These are phyloP conservation scores for Nesidiocoris tenuis DNA, from an alignment of 2,888 invertebrate species.

Conservation along the genomic window DNA sequence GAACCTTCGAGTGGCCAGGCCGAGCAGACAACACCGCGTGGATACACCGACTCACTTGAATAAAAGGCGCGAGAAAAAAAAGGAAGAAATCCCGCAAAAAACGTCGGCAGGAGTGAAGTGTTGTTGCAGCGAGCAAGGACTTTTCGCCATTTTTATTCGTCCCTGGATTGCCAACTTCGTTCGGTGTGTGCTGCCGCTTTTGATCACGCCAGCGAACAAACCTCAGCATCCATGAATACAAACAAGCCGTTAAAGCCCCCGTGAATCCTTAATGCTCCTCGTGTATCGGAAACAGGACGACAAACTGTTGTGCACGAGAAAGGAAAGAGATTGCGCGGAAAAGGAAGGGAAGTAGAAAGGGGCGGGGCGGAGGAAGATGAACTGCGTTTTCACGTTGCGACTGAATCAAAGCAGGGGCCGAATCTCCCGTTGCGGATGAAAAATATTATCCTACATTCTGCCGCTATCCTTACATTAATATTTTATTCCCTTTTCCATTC, in stretches of 20 bases:
- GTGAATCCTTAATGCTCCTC: not conserved
- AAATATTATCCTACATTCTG: too few relatives aligned
- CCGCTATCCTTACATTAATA: too few relatives aligned
- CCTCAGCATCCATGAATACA: conserved; percentile 21
- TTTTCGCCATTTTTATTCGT: conserved; percentile 28
- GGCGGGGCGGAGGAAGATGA: not conserved
- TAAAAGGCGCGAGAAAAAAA: not conserved
- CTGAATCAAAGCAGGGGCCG: not conserved
- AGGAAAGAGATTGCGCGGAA: not conserved
- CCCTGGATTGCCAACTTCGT: not conserved
- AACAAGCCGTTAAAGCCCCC: conserved; percentile 14
- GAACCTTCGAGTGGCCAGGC: not conserved
- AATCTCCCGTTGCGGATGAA: not conserved
- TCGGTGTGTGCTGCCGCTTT: not conserved
- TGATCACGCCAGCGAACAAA: conserved; percentile 17
- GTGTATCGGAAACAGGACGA: not conserved
- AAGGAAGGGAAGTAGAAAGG: too few relatives aligned
- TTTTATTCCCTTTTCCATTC: too few relatives aligned
- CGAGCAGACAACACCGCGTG: not conserved
- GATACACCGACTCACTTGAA: not conserved
- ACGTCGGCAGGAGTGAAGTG: not conserved
- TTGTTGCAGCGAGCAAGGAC: conserved; percentile 4
- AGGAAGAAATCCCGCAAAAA: not conserved
- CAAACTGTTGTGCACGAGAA: not conserved
- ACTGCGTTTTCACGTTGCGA: not conserved